These are phyloP conservation scores for Bungarus multicinctus DNA, from an alignment of 2,113 vertebrate genomes.

Conservation along the genomic window DNA sequence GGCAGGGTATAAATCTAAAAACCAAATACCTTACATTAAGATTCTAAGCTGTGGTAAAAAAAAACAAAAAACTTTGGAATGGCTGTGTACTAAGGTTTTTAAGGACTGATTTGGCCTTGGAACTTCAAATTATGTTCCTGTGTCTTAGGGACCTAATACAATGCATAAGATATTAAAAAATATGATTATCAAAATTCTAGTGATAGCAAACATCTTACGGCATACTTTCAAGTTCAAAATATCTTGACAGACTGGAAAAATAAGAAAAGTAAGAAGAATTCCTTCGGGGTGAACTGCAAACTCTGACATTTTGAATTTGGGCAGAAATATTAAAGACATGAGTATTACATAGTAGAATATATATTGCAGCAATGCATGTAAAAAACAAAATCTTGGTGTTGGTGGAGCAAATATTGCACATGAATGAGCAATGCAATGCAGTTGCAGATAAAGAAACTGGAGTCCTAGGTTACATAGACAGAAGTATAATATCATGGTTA, in stretches of 20 bases:
- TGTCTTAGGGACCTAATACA: not conserved
- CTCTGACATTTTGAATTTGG: not conserved
- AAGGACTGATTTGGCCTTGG: not conserved
- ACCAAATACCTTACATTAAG: not conserved
- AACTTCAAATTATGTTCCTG: not conserved
- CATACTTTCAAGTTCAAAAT: not conserved
- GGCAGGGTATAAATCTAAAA: not conserved
- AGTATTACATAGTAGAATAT: not conserved
- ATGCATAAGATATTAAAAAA: not conserved
- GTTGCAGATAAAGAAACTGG: not conserved
- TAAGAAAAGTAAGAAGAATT: not conserved
- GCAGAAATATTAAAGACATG: not conserved
- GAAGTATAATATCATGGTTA: not conserved
- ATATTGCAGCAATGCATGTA: not conserved
- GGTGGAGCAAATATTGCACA: not conserved
- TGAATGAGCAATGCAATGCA: not conserved
- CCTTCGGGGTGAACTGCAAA: not conserved
- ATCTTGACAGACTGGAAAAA: not conserved
- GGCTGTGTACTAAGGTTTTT: not conserved
- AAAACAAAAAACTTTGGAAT: not conserved
- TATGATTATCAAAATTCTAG: not conserved
- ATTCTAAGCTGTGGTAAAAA: not conserved
- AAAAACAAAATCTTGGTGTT: not conserved
- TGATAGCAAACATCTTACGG: not conserved
- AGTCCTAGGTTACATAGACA: not conserved